These are phyloP conservation scores for Stegostoma tigrinum DNA, from an alignment of 2,113 vertebrate genomes.

Conservation along the genomic window DNA sequence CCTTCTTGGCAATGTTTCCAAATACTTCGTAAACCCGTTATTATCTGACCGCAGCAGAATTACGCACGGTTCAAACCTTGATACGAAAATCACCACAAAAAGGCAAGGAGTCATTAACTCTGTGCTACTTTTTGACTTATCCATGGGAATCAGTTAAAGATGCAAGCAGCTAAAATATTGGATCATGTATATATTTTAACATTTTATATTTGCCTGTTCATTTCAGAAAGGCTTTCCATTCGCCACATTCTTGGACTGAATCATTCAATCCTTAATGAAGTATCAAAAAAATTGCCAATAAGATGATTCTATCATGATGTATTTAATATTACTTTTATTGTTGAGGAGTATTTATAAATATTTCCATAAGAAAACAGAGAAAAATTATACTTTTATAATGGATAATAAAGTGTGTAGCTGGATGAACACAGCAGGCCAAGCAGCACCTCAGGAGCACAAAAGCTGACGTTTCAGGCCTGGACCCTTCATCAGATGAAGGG, in stretches of 20 bases:
- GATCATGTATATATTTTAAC: not conserved
- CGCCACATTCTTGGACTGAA: not conserved
- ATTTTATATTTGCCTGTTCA: not conserved
- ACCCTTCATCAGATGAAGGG: too few species aligned
- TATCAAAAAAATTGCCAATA: too few species aligned
- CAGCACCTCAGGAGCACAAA: too few species aligned
- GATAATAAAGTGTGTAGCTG: too few species aligned
- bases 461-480: too few species aligned
- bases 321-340: constrained; percentile 3
- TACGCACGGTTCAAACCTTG: not conserved
- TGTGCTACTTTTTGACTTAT: not conserved
- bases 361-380: not conserved
- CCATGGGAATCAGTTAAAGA: constrained; percentile 1
- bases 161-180: not conserved
- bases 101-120: not conserved
- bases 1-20: not conserved
- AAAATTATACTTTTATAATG: not conserved
- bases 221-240: not conserved
- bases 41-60: too few species aligned
- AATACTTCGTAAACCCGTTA: not conserved
- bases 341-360: not conserved
- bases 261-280: not conserved
- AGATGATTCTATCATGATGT: not conserved
- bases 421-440: too few species aligned
- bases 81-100: too few species aligned